Conservation (phyloP, 2,797 vertebrate species). For the Sebastolobus altivelis region DNA sequence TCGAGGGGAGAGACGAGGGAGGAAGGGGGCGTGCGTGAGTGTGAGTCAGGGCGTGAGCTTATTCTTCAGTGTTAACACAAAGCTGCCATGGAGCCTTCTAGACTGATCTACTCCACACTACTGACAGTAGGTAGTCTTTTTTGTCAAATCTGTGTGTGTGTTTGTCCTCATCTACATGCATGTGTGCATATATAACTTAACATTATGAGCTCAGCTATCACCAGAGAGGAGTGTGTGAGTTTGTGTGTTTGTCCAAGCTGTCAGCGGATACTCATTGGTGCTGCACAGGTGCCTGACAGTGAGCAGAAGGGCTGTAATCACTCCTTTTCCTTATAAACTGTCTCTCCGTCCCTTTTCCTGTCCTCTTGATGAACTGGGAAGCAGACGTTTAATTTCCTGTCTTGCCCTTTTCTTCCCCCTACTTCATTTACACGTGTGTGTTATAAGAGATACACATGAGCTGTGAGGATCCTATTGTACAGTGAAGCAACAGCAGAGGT, state of each 20-base stretch:
- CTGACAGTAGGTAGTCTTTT: slow-evolving; percentile 74
- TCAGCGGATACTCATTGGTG: slow-evolving; percentile 21
- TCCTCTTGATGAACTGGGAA: slow-evolving; percentile 25
- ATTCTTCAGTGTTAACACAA: slow-evolving; percentile 44
- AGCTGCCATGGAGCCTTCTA: slow-evolving; percentile 76
- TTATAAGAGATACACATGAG: slow-evolving; percentile 9
- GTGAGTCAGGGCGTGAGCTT: slow-evolving; percentile 54
- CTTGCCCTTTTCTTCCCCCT: background rate
- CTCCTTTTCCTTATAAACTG: background rate
- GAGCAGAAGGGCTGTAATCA: slow-evolving; percentile 16
- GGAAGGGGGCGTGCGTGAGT: slow-evolving; percentile 16
- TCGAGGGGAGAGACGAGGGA: background rate
- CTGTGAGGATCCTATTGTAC: slow-evolving; percentile 18
- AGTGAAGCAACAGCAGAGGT: slow-evolving; percentile 29
- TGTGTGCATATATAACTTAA: slow-evolving; percentile 29
- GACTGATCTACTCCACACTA: slow-evolving; percentile 50
- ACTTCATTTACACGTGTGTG: slow-evolving; percentile 6
- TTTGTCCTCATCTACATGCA: slow-evolving; percentile 26
- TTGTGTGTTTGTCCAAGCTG: slow-evolving; percentile 47
- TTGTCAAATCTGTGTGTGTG: slow-evolving; percentile 39
- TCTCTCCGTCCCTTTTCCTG: slow-evolving; percentile 1
- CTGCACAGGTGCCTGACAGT: slow-evolving; percentile 38
- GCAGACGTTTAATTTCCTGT: slow-evolving; percentile 41
- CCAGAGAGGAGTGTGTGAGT: slow-evolving; percentile 14
- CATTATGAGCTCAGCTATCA: slow-evolving; percentile 26